A percentile compares a stretch with the other conserved stretches of the same genome.
Evolutionary conservation across 2,888 invertebrate species (phyloP).

Genomic region (Ditula angustiorana): DNA sequence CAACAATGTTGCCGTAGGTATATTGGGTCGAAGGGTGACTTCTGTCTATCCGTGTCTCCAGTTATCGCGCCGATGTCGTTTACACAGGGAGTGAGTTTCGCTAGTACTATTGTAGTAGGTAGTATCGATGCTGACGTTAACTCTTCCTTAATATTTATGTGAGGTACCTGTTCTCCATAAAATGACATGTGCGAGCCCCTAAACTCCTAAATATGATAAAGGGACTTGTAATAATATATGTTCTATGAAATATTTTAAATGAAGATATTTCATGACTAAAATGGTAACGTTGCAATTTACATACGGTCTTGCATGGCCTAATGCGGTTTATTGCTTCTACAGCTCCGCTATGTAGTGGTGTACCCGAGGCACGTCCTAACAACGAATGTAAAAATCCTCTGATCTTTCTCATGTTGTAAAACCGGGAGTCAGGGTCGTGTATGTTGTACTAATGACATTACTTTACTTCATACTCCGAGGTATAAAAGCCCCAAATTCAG

Average conservation of each 20-base stretch:
- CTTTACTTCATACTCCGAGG: background rate
- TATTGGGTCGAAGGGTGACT: constrained; percentile 26
- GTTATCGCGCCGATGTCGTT: constrained; percentile 36
- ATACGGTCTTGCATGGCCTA: background rate
- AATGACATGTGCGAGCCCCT: too few relatives aligned
- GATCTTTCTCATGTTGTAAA: constrained; percentile 11
- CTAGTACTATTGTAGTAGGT: background rate
- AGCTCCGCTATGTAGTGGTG: background rate
- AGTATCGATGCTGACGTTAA: constrained; percentile 3
- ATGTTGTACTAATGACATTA: background rate
- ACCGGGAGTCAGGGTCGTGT: constrained; percentile 1
- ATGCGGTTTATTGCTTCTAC: constrained; percentile 5
- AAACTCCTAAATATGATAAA: too few relatives aligned
- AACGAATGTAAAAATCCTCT: constrained; percentile 5
- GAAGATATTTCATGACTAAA: background rate
- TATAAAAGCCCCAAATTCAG: background rate
- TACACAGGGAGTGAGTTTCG: constrained; percentile 15
- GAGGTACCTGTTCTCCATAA: too few relatives aligned
- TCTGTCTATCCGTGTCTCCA: constrained; percentile 11
- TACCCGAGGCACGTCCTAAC: background rate
- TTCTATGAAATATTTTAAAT: background rate
- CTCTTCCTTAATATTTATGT: too few relatives aligned
- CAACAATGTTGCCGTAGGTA: constrained; percentile 11
- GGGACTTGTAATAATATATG: too few relatives aligned
- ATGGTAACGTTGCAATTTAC: background rate